Percentiles rank a stretch among this genome's conserved stretches.
phyloP scores from a whole-genome alignment of 2,888 invertebrate genomes.

The Dolichomitus sp. region DNA sequence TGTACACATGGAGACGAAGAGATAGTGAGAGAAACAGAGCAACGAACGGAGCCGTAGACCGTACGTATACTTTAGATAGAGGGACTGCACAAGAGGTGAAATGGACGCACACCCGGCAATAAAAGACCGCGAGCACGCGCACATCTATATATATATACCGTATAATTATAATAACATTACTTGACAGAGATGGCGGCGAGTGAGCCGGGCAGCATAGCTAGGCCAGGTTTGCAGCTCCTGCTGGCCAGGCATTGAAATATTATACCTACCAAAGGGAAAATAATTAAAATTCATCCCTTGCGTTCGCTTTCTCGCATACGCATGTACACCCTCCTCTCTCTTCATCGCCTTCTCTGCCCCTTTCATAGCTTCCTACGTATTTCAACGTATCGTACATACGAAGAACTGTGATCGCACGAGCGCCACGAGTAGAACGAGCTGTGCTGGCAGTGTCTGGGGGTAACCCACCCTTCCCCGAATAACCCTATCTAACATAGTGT shows the following conservation, averaged over 20 bases:
- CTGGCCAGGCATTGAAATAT: conserved; percentile 85
- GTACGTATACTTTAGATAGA: conserved; percentile 5
- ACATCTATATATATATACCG: conserved; percentile 64
- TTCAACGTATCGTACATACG: conserved; percentile 69
- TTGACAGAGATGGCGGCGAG: conserved; percentile 84
- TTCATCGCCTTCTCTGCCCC: background rate
- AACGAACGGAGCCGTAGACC: conserved; percentile 30
- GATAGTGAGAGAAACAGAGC: conserved; percentile 30
- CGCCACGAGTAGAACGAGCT: conserved; percentile 27
- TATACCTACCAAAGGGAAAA: conserved; percentile 86
- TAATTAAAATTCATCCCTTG: conserved; percentile 86
- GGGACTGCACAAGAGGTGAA: conserved; percentile 54
- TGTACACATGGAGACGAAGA: conserved; percentile 60
- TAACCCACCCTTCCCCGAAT: conserved; percentile 30
- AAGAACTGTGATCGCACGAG: conserved; percentile 35
- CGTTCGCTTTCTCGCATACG: conserved; percentile 75
- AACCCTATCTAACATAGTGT: conserved; percentile 54
- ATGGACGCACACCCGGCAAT: conserved; percentile 72
- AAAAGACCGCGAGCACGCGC: conserved; percentile 80
- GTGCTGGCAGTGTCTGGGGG: conserved; percentile 31
- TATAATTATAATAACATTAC: conserved; percentile 86
- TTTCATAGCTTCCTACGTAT: conserved; percentile 22
- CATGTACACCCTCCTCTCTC: conserved; percentile 45
- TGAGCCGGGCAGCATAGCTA: conserved; percentile 77
- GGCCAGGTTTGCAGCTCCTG: conserved; percentile 76